phyloP scores from a whole-genome alignment of 2,113 vertebrate genomes.

The Cariama cristata region DNA sequence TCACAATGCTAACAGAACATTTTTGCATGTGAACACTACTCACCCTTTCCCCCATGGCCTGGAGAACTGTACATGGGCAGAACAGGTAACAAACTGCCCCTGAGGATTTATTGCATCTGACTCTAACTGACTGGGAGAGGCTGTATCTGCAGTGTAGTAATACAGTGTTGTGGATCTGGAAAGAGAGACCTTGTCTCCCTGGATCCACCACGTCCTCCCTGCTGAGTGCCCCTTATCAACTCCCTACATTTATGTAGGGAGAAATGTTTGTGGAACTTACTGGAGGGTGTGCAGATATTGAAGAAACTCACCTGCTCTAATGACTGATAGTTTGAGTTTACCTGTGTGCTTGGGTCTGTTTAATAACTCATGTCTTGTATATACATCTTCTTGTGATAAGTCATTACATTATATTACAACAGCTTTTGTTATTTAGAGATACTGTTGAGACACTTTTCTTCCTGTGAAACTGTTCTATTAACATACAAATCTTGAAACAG shows the following conservation, averaged over 20 bases:
- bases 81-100: not conserved
- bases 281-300: not conserved
- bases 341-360: conserved; percentile 48
- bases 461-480: conserved; percentile 24
- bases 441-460: conserved; percentile 57
- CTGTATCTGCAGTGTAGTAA: not conserved
- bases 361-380: conserved; percentile 62
- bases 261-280: not conserved
- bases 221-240: not conserved
- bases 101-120: not conserved
- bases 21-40: not conserved
- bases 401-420: conserved; percentile 45
- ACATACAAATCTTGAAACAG: not conserved
- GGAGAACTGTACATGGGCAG: not conserved
- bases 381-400: conserved; percentile 71
- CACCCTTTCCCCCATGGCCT: not conserved
- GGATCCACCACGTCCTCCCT: not conserved
- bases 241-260: not conserved
- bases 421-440: conserved; percentile 56
- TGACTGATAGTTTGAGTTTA: conserved; percentile 19
- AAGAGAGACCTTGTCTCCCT: not conserved
- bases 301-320: not conserved
- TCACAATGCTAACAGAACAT: not conserved
- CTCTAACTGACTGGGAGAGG: not conserved
- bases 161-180: accelerated